Base-by-base conservation (phyloP, 2,797 vertebrate genomes). In the Tarsius wallacei region DNA sequence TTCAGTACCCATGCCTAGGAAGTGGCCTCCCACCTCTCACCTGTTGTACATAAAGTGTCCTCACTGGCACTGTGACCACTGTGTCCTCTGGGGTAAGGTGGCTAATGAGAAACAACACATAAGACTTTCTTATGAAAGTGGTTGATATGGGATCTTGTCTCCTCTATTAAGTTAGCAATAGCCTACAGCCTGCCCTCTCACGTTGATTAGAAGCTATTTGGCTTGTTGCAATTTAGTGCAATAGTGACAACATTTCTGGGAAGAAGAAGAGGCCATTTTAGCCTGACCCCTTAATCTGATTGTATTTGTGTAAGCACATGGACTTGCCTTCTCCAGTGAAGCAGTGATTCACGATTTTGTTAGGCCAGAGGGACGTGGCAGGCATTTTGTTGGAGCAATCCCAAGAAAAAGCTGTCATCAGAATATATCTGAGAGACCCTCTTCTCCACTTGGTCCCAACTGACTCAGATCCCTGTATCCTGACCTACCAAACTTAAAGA, bases 161-260 rank as follows among this genome's bases (percentile, higher is more conserved):
- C 36, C n/a, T 42, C 22, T 86, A 51, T 74, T 78, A 70, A 57
- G 59, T 93, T 70, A 77, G 49, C 78, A 80, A 36, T 26, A 42
- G 42, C 51, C 93, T 63, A 78, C 78, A 78, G 68, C 68, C 7
- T 1, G n/a, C 59, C 53, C 88, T 53, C 2, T 95, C 22, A 4
- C 73, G 14, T 31, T 51, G 63, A 83, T 92, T 90, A 80, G 71
- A 93, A 91, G 63, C 66, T 73, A 4, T 89, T 87, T 28, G 51
- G 47, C 73, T 87, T 90, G 63, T 71, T 93, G 42, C 12, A 97
- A 9, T 87, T 80, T 74, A 94, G 68, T 87, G 31, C 73, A 76
- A n/a, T 15, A 78, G 15, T 96, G 96, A 89, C 42, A 49, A 22
- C 42, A 51, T 95, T 88, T 85, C 64, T 55, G 22, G 76, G 33